Conservation (phyloP, 2,797 vertebrate species). For the Rhabdophis nuchalis region DNA sequence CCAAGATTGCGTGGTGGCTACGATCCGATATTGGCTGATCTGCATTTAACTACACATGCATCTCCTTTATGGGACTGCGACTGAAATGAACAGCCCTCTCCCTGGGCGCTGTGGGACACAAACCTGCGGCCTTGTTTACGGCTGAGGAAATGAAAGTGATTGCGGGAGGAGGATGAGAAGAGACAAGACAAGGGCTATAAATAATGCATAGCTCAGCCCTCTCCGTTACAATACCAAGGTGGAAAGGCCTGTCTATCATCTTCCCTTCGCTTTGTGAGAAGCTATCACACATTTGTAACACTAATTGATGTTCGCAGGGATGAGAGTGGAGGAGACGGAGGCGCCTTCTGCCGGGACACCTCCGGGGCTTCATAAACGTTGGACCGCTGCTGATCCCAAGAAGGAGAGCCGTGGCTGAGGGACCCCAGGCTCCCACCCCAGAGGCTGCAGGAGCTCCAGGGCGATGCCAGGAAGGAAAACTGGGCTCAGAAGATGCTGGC, state of each 20-base stretch:
- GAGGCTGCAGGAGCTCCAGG: constrained; percentile 28
- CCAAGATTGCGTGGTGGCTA: background rate
- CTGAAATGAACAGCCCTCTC: background rate
- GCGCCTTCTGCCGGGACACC: constrained; percentile 60
- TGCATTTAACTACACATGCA: background rate
- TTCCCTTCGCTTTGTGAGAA: constrained; percentile 46
- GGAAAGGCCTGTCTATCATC: constrained; percentile 54
- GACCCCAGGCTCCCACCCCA: constrained; percentile 54
- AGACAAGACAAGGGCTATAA: too few species aligned
- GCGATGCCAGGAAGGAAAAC: constrained; percentile 56
- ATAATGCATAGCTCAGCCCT: constrained; percentile 21
- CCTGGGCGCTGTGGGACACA: background rate
- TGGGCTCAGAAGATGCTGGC: constrained; percentile 53
- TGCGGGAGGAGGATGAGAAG: background rate
- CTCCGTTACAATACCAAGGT: constrained; percentile 38
- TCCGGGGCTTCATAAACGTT: constrained; percentile 67
- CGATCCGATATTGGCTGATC: background rate
- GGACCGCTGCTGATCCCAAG: constrained; percentile 69
- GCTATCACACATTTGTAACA: constrained; percentile 68
- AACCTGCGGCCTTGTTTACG: background rate
- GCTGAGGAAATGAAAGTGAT: background rate
- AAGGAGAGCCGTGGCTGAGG: constrained; percentile 52
- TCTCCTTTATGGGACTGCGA: background rate
- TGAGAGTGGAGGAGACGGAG: constrained; percentile 63
- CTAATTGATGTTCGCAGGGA: constrained; percentile 73